Conservation (phyloP, 1,140 invertebrate genomes). For the Trachymyrmex septentrionalis region DNA sequence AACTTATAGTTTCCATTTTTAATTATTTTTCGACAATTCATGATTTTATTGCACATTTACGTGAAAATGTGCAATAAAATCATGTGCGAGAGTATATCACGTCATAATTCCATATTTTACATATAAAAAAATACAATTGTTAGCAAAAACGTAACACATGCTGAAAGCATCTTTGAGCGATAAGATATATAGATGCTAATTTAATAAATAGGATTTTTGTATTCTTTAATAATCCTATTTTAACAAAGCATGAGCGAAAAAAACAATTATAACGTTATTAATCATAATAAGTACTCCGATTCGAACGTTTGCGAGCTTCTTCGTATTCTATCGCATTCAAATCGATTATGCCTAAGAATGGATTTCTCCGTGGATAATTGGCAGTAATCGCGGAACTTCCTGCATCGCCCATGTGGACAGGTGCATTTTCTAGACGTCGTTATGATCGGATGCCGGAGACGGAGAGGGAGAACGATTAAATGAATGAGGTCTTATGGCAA, state of each 20-base stretch:
- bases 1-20: too few relatives aligned
- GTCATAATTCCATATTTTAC: too few relatives aligned
- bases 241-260: too few relatives aligned
- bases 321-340: slow-evolving; percentile 4
- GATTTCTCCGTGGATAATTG: slow-evolving; percentile 41
- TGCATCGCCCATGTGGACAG: slow-evolving; percentile 50
- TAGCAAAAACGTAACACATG: too few relatives aligned
- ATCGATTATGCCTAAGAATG: slow-evolving; percentile 47
- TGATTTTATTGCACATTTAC: too few relatives aligned
- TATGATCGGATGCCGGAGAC: slow-evolving; percentile 51
- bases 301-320: not conserved
- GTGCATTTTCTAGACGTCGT: slow-evolving; percentile 62
- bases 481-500: slow-evolving; percentile 65
- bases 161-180: too few relatives aligned
- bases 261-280: slow-evolving; percentile 21
- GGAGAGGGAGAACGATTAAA: slow-evolving; percentile 61
- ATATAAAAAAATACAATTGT: too few relatives aligned
- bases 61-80: too few relatives aligned
- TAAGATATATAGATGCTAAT: not conserved
- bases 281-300: slow-evolving; percentile 5
- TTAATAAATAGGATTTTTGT: not conserved
- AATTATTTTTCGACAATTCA: too few relatives aligned
- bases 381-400: slow-evolving; percentile 51
- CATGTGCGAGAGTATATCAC: too few relatives aligned
- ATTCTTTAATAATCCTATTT: not conserved